phyloP scores from a whole-genome alignment of 2,888 invertebrate species.

The Apodemia hepburni region DNA sequence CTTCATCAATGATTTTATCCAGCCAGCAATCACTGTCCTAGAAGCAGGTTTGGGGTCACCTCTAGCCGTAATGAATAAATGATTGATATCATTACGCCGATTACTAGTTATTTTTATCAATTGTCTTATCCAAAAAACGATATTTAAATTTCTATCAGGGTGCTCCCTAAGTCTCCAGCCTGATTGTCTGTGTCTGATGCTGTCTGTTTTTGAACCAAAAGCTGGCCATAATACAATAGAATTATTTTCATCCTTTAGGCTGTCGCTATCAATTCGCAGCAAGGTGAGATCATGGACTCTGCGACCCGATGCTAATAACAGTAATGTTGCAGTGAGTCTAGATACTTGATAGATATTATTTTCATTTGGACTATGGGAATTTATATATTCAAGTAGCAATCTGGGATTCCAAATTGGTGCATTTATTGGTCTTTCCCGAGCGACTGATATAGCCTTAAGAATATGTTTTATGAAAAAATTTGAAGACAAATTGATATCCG shows the following conservation, averaged over 20 bases:
- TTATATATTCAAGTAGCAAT: slow-evolving; percentile 16
- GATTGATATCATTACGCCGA: slow-evolving; percentile 1
- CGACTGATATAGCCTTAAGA: slow-evolving; percentile 25
- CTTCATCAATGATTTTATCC: not conserved
- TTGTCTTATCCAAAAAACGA: slow-evolving; percentile 17
- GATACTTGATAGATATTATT: slow-evolving; percentile 22
- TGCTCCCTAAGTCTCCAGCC: slow-evolving; percentile 22
- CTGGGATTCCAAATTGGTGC: slow-evolving; percentile 27
- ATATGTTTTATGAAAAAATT: slow-evolving; percentile 26
- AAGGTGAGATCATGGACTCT: slow-evolving; percentile 23
- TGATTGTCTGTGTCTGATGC: slow-evolving; percentile 17
- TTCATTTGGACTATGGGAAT: slow-evolving; percentile 14
- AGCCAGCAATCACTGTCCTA: not conserved
- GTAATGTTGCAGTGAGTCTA: slow-evolving; percentile 20
- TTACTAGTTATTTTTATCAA: not conserved
- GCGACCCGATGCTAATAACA: slow-evolving; percentile 20
- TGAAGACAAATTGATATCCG: slow-evolving; percentile 21
- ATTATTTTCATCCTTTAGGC: slow-evolving; percentile 13
- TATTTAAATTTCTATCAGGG: slow-evolving; percentile 16
- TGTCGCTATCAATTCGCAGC: slow-evolving; percentile 18
- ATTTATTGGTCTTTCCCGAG: slow-evolving; percentile 9
- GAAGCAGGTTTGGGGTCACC: slow-evolving; percentile 23
- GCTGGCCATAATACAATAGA: slow-evolving; percentile 20
- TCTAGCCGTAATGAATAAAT: not conserved
- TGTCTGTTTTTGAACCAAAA: slow-evolving; percentile 24